Evolutionary conservation across 1,140 invertebrate species (phyloP).

Genomic region (Coenobita brevimanus): DNA sequence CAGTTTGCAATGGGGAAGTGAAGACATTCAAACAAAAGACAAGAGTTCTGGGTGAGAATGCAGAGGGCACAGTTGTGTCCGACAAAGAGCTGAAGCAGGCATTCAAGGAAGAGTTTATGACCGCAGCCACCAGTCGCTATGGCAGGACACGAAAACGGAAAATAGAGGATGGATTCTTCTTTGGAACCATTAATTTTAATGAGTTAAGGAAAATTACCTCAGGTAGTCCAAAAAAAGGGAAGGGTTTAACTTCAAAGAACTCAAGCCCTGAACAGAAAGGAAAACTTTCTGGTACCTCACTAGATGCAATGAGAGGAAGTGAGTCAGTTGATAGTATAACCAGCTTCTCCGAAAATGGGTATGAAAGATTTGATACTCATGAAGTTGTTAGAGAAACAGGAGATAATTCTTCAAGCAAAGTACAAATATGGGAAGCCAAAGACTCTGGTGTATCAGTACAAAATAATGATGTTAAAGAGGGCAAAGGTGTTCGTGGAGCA

Average conservation of each 20-base stretch:
- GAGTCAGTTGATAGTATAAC: not conserved
- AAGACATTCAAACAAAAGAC: not conserved
- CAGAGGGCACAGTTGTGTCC: not conserved
- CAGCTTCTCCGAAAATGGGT: not conserved
- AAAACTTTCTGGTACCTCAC: too few relatives aligned
- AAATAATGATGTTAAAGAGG: not conserved
- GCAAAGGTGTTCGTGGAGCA: not conserved
- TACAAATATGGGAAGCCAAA: constrained; percentile 54
- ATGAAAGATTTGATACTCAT: not conserved
- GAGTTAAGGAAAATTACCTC: constrained; percentile 63
- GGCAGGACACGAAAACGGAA: constrained; percentile 61
- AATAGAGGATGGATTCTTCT: constrained; percentile 64
- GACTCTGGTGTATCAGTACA: constrained; percentile 35
- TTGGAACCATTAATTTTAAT: constrained; percentile 66
- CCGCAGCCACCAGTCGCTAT: constrained; percentile 60
- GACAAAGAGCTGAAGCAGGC: constrained; percentile 58
- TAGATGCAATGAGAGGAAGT: too few relatives aligned
- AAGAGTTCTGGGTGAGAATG: not conserved
- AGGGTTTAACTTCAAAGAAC: constrained; percentile 32
- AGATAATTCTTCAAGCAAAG: not conserved
- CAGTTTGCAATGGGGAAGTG: constrained; percentile 28
- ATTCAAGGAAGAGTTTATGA: constrained; percentile 60
- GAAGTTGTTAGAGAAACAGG: not conserved
- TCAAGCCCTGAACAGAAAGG: constrained; percentile 47
- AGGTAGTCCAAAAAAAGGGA: constrained; percentile 59